phyloP scores from a whole-genome alignment of 2,113 vertebrate species.

The Neoarius graeffei region DNA sequence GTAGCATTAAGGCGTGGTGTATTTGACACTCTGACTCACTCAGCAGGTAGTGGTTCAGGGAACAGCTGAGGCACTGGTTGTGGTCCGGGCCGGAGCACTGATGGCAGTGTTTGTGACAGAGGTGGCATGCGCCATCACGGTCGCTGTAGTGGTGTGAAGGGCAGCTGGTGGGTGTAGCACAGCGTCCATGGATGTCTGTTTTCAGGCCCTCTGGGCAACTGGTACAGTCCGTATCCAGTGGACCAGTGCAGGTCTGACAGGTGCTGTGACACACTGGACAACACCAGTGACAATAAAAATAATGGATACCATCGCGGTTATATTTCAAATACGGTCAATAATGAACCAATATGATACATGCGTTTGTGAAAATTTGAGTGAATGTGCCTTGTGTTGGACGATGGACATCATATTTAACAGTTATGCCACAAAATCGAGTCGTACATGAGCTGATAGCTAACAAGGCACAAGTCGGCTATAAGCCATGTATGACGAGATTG shows the following conservation, averaged over 20 bases:
- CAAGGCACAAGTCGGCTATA: too few species aligned
- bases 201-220: slow-evolving; percentile 72
- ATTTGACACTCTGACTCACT: slow-evolving; percentile 73
- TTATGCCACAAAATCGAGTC: too few species aligned
- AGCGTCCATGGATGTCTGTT: slow-evolving; percentile 62
- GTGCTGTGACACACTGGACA: slow-evolving; percentile 78
- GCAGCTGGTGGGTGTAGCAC: slow-evolving; percentile 68
- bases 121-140: slow-evolving; percentile 68
- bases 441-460: too few species aligned
- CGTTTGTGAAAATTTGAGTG: not conserved
- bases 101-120: slow-evolving; percentile 82
- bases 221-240: slow-evolving; percentile 68
- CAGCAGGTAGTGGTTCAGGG: slow-evolving; percentile 72
- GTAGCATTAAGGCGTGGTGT: not conserved
- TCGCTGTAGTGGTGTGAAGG: slow-evolving; percentile 70
- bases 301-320: not conserved
- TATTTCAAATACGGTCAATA: not conserved
- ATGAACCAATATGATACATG: not conserved
- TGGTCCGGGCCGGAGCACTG: slow-evolving; percentile 78
- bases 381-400: not conserved
- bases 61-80: slow-evolving; percentile 81
- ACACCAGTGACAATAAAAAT: slow-evolving; percentile 1
- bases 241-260: slow-evolving; percentile 77
- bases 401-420: not conserved
- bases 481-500: too few species aligned